Evolutionary conservation across 2,113 vertebrate genomes (phyloP).

Genomic region (Turnix velox): DNA sequence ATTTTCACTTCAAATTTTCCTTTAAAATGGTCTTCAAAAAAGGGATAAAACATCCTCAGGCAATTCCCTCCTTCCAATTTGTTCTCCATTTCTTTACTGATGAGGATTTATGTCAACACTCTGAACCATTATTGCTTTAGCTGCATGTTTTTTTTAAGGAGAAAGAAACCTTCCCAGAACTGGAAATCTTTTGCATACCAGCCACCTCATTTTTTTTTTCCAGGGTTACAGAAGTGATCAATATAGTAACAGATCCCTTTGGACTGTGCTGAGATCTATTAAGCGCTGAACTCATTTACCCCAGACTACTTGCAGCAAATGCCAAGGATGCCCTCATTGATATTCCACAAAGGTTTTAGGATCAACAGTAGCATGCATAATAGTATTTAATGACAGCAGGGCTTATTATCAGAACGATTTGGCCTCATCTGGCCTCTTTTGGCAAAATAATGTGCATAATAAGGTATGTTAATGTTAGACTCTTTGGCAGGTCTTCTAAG

Average conservation of each 20-base stretch:
- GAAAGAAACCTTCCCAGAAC: not conserved
- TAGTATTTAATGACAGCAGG: slow-evolving; percentile 51
- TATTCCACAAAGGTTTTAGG: slow-evolving; percentile 24
- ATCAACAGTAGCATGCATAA: slow-evolving; percentile 46
- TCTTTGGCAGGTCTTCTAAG: slow-evolving; percentile 60
- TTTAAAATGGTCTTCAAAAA: not conserved
- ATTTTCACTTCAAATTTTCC: slow-evolving; percentile 31
- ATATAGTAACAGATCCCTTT: not conserved
- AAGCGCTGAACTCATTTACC: not conserved
- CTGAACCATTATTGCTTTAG: not conserved
- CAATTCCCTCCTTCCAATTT: not conserved
- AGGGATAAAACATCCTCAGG: not conserved
- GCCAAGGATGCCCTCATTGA: not conserved
- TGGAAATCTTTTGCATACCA: not conserved
- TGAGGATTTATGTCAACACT: not conserved
- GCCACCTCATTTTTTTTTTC: not conserved
- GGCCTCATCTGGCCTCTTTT: slow-evolving; percentile 67
- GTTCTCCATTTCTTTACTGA: not conserved
- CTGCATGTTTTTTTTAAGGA: not conserved
- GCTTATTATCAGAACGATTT: slow-evolving; percentile 44
- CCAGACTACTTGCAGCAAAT: not conserved
- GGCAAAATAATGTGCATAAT: slow-evolving; percentile 61
- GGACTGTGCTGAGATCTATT: not conserved
- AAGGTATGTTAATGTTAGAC: slow-evolving; percentile 43
- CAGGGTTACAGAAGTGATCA: not conserved